phyloP scores from a whole-genome alignment of 2,797 vertebrate genomes.

The Pseudomugil gertrudae region DNA sequence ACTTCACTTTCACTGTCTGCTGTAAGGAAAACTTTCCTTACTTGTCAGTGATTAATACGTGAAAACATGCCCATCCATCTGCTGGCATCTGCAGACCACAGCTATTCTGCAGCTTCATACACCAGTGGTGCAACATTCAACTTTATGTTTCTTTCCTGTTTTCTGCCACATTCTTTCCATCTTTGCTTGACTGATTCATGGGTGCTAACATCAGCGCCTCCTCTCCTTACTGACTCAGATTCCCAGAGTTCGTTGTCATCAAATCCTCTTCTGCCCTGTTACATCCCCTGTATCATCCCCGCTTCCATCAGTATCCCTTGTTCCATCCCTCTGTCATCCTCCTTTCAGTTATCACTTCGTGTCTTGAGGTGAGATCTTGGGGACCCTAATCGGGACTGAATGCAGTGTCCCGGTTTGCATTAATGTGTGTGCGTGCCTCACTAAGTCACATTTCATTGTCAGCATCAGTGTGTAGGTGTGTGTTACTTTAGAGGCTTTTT shows the following conservation, averaged over 20 bases:
- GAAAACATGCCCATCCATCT: slow-evolving; percentile 29
- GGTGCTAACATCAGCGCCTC: slow-evolving; percentile 57
- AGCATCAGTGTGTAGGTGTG: slow-evolving; percentile 22
- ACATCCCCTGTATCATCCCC: slow-evolving; percentile 8
- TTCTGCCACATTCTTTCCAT: slow-evolving; percentile 17
- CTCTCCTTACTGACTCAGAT: slow-evolving; percentile 37
- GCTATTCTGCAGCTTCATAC: slow-evolving; percentile 13
- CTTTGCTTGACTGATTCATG: slow-evolving; percentile 36
- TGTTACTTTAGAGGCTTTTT: slow-evolving; percentile 18
- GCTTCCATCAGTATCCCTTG: slow-evolving; percentile 15
- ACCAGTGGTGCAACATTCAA: slow-evolving; percentile 13
- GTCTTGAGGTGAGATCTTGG: slow-evolving; percentile 24
- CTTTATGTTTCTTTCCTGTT: slow-evolving; percentile 29
- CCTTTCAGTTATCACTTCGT: slow-evolving; percentile 18
- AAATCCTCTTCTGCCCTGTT: slow-evolving; percentile 28
- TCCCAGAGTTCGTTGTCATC: slow-evolving; percentile 56
- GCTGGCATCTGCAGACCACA: slow-evolving; percentile 14
- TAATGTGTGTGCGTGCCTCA: neutral
- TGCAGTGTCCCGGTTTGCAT: slow-evolving; percentile 1
- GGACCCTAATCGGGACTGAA: slow-evolving; percentile 24
- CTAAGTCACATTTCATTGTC: slow-evolving; percentile 19
- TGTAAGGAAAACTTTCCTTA: neutral
- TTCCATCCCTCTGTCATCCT: slow-evolving; percentile 5
- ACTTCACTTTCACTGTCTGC: slow-evolving; percentile 5
- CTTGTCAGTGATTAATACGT: slow-evolving; percentile 39